Evolutionary conservation across 1,140 invertebrate species (phyloP).

Genomic region (Papilio xuthus): DNA sequence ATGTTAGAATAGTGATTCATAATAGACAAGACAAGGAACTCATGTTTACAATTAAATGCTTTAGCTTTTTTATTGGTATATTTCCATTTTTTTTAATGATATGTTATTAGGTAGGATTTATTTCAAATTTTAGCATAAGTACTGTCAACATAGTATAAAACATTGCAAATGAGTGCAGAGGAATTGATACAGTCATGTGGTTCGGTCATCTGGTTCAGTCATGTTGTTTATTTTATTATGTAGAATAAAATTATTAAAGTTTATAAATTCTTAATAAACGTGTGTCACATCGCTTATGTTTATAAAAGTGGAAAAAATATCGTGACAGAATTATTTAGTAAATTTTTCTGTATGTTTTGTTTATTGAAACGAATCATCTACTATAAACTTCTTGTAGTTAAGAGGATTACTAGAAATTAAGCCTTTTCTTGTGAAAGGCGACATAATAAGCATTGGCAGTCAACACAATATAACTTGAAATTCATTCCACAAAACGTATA

Average conservation of each 20-base stretch:
- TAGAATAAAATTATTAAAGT: background rate
- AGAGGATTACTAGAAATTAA: background rate
- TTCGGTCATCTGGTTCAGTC: too few relatives aligned
- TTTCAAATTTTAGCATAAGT: background rate
- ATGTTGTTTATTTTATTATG: background rate
- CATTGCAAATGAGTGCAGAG: background rate
- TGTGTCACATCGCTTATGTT: background rate
- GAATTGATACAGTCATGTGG: background rate
- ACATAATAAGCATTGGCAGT: slow-evolving; percentile 1
- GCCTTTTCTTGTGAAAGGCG: background rate
- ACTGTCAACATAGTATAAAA: background rate
- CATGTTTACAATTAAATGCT: background rate
- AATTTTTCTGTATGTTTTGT: background rate
- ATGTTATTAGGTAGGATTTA: too few relatives aligned
- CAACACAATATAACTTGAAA: slow-evolving; percentile 1
- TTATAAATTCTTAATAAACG: background rate
- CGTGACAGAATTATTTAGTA: background rate
- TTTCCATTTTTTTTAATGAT: too few relatives aligned
- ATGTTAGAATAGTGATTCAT: background rate
- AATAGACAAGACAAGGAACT: background rate
- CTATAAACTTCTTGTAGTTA: background rate
- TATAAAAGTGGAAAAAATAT: background rate
- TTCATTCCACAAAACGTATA: slow-evolving; percentile 14
- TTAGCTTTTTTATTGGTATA: too few relatives aligned
- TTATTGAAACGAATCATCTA: background rate